Percentiles rank a stretch among this genome's conserved stretches.
phyloP scores from a whole-genome alignment of 2,113 vertebrate genomes.

The Neomonachus schauinslandi region DNA sequence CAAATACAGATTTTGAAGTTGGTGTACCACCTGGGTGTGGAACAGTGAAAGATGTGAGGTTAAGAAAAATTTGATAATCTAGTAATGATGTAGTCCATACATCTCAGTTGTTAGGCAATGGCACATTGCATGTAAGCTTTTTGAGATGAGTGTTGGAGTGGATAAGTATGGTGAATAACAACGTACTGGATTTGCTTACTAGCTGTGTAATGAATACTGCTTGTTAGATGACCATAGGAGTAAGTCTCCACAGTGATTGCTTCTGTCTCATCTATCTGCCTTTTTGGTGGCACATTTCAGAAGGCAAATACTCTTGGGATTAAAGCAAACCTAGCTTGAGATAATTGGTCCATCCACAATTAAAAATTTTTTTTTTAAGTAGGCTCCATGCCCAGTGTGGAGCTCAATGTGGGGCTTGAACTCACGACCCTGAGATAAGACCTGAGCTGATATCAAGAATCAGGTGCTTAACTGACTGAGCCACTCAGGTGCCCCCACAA shows the following conservation, averaged over 20 bases:
- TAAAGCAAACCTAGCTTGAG: constrained; percentile 27
- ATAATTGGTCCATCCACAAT: background rate
- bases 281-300: constrained; percentile 6
- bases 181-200: background rate
- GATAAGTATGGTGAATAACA: background rate
- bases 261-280: background rate
- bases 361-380: too few relatives aligned
- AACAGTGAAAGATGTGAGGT: background rate
- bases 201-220: background rate
- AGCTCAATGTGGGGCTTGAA: too few relatives aligned
- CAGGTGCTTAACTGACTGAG: too few relatives aligned
- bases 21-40: background rate
- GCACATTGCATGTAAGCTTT: background rate
- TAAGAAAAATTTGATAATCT: background rate
- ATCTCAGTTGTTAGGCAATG: background rate
- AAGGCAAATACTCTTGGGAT: background rate
- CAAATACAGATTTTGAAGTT: background rate
- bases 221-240: background rate
- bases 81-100: background rate
- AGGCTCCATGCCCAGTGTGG: too few relatives aligned
- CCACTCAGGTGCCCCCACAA: background rate
- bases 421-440: too few relatives aligned
- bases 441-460: too few relatives aligned
- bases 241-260: background rate
- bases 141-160: background rate